Conservation (phyloP, 2,113 vertebrate species). For the Atrichornis clamosus region DNA sequence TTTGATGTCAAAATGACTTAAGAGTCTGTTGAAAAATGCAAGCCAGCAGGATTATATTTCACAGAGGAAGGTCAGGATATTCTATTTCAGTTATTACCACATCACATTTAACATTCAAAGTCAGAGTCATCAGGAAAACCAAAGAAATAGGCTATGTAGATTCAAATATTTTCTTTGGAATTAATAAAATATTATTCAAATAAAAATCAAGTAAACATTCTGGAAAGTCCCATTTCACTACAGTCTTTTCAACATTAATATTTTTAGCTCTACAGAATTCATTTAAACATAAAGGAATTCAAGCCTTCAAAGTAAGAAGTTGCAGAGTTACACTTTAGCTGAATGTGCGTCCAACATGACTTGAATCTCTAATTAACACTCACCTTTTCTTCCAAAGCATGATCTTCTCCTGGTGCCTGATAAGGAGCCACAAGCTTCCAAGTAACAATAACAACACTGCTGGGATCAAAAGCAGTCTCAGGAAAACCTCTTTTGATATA, state of each 20-base stretch:
- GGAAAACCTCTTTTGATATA: constrained; percentile 84
- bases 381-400: constrained; percentile 74
- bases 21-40: not conserved
- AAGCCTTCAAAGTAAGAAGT: not conserved
- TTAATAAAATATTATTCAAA: not conserved
- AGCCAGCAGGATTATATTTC: not conserved
- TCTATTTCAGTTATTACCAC: not conserved
- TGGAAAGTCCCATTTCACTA: not conserved
- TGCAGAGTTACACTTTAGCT: not conserved
- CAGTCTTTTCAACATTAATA: not conserved
- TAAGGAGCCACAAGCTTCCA: constrained; percentile 81
- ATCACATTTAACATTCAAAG: not conserved
- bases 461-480: constrained; percentile 71
- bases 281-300: not conserved
- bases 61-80: not conserved
- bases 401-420: constrained; percentile 45
- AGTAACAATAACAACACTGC: constrained; percentile 79
- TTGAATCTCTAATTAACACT: not conserved
- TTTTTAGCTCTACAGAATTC: not conserved
- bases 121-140: not conserved
- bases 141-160: not conserved
- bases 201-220: not conserved
- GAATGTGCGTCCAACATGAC: not conserved
- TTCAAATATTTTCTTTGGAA: not conserved
- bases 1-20: not conserved